phyloP scores from a whole-genome alignment of 2,113 vertebrate species.

The Dendrocopos noguchii region DNA sequence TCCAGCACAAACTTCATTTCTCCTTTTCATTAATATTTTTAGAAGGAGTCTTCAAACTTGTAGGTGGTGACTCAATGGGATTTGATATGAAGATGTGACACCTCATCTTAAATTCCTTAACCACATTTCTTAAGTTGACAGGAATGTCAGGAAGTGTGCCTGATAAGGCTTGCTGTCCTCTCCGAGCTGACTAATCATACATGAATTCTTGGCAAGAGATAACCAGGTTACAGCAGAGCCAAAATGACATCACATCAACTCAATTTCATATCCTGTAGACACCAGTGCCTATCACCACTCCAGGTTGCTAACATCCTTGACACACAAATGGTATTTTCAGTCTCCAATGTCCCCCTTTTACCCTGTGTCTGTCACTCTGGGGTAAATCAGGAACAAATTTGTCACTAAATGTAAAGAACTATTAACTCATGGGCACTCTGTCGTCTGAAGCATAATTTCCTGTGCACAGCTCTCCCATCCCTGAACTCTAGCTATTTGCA shows the following conservation, averaged over 20 bases:
- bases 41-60: conserved; percentile 74
- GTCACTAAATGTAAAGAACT: conserved; percentile 80
- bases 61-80: conserved; percentile 85
- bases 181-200: conserved; percentile 82
- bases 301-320: conserved; percentile 84
- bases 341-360: conserved; percentile 68
- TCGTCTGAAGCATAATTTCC: conserved; percentile 68
- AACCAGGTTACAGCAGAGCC: conserved; percentile 82
- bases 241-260: conserved; percentile 91
- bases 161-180: conserved; percentile 83
- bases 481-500: conserved; percentile 79
- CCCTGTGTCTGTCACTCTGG: conserved; percentile 80
- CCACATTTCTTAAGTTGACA: conserved; percentile 82
- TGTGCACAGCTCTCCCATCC: conserved; percentile 2
- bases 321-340: conserved; percentile 83
- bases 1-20: conserved; percentile 53
- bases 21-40: conserved; percentile 73
- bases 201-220: conserved; percentile 86
- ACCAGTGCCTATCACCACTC: conserved; percentile 84
- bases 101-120: conserved; percentile 86
- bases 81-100: conserved; percentile 90
- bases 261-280: conserved; percentile 85
- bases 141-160: conserved; percentile 78
- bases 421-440: conserved; percentile 75
- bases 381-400: conserved; percentile 77